Conservation (phyloP, 1,140 invertebrate genomes). For the Epicauta chinensis region DNA sequence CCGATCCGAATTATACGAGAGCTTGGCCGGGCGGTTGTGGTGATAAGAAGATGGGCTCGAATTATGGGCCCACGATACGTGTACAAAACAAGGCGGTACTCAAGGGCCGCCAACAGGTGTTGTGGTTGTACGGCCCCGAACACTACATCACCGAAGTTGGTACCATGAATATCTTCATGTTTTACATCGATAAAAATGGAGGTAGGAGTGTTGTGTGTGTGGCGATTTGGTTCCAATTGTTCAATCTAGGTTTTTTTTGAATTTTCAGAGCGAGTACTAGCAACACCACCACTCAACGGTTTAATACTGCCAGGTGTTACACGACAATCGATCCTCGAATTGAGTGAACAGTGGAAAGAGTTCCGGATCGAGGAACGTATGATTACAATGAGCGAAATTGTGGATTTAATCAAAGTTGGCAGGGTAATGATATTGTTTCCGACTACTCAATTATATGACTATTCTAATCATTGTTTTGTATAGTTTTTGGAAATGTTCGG, state of each 20-base stretch:
- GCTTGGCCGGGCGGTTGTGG: conserved; percentile 97
- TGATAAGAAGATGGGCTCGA: conserved; percentile 90
- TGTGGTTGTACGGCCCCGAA: conserved; percentile 95
- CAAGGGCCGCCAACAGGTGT: conserved; percentile 86
- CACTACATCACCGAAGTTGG: conserved; percentile 96
- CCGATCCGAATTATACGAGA: conserved; percentile 73
- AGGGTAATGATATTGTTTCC: conserved; percentile 59
- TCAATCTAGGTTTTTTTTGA: not conserved
- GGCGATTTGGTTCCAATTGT: not conserved
- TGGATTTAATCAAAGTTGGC: conserved; percentile 66
- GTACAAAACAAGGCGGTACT: conserved; percentile 73
- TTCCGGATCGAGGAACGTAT: conserved; percentile 76
- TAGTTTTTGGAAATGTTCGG: conserved; percentile 93
- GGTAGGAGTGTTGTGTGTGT: conserved; percentile 62
- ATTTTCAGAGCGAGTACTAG: conserved; percentile 76
- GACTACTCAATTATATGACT: not conserved
- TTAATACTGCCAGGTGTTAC: conserved; percentile 93
- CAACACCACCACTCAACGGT: conserved; percentile 88
- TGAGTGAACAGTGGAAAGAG: conserved; percentile 80
- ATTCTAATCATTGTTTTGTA: conserved; percentile 23
- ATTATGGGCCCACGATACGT: conserved; percentile 82
- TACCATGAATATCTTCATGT: conserved; percentile 97
- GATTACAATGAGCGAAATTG: conserved; percentile 83
- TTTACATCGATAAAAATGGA: conserved; percentile 82
- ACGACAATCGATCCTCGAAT: conserved; percentile 76